Conservation (phyloP, 1,140 invertebrate genomes). For the Pogonus chalceus region DNA sequence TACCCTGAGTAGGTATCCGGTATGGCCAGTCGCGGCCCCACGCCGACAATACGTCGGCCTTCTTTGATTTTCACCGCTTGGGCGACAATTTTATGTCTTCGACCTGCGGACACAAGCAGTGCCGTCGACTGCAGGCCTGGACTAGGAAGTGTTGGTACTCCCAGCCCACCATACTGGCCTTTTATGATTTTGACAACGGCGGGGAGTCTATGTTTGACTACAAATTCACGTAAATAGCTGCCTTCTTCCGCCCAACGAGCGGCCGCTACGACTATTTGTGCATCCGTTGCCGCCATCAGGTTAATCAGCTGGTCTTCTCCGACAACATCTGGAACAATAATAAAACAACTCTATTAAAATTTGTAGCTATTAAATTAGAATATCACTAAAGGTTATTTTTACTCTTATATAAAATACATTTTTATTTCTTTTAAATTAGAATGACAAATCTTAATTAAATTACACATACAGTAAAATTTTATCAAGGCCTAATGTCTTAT, state of each 20-base stretch:
- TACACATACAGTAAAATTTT: too few species aligned
- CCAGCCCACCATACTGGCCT: slow-evolving; percentile 81
- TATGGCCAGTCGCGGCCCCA: slow-evolving; percentile 75
- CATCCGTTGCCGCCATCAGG: slow-evolving; percentile 77
- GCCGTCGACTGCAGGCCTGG: slow-evolving; percentile 75
- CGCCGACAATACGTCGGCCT: slow-evolving; percentile 59
- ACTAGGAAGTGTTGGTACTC: slow-evolving; percentile 72
- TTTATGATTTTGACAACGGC: slow-evolving; percentile 83
- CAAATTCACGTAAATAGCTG: slow-evolving; percentile 67
- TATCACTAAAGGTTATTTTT: too few species aligned
- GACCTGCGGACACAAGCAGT: slow-evolving; percentile 70
- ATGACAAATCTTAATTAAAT: too few species aligned
- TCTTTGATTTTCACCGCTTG: slow-evolving; percentile 90
- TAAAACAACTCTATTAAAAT: too few species aligned
- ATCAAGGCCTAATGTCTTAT: too few species aligned
- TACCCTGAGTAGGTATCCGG: slow-evolving; percentile 84
- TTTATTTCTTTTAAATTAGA: too few species aligned
- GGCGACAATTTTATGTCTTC: slow-evolving; percentile 73
- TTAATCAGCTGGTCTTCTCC: slow-evolving; percentile 11
- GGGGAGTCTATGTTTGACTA: slow-evolving; percentile 67
- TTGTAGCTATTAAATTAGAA: too few species aligned
- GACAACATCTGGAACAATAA: background rate
- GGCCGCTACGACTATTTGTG: slow-evolving; percentile 72
- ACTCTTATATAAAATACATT: too few species aligned
- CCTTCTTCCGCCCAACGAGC: slow-evolving; percentile 76